A percentile compares a stretch with the other conserved stretches of the same genome.
Conservation (phyloP, 2,888 invertebrate genomes). For the Papilio gigon region DNA sequence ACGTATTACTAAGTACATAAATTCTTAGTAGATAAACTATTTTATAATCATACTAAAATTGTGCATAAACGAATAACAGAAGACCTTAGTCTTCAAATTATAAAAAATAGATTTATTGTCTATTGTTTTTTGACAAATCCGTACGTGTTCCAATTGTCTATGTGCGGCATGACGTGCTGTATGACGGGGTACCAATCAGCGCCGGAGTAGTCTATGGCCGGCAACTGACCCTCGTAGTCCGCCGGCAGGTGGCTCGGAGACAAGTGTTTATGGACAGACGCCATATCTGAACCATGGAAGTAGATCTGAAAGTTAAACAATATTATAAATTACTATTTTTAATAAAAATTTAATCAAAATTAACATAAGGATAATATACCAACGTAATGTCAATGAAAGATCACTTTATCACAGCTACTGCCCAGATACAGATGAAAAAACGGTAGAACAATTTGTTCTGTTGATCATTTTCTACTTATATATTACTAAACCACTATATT, state of each 20-base stretch:
- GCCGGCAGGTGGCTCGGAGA: conserved; percentile 86
- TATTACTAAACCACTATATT: too few species aligned
- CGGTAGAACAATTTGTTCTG: too few species aligned
- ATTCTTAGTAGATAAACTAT: too few species aligned
- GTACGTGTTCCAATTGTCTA: conserved; percentile 86
- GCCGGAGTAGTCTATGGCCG: conserved; percentile 89
- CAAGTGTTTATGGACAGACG: conserved; percentile 88
- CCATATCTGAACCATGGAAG: conserved; percentile 92
- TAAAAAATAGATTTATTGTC: conserved; percentile 27
- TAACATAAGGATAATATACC: too few species aligned
- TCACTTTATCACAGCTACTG: too few species aligned
- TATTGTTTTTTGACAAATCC: conserved; percentile 83
- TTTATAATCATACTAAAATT: not conserved
- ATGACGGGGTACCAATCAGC: conserved; percentile 90
- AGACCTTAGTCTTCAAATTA: not conserved
- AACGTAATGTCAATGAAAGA: too few species aligned
- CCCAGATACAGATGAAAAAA: too few species aligned
- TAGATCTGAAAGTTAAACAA: conserved; percentile 83
- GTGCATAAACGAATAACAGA: not conserved
- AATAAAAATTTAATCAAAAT: not conserved
- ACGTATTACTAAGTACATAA: too few species aligned
- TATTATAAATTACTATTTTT: too few species aligned
- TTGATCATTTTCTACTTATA: too few species aligned
- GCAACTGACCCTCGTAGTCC: conserved; percentile 89
- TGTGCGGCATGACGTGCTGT: conserved; percentile 84